phyloP scores from a whole-genome alignment of 2,797 vertebrate genomes.

The Thaleichthys pacificus region DNA sequence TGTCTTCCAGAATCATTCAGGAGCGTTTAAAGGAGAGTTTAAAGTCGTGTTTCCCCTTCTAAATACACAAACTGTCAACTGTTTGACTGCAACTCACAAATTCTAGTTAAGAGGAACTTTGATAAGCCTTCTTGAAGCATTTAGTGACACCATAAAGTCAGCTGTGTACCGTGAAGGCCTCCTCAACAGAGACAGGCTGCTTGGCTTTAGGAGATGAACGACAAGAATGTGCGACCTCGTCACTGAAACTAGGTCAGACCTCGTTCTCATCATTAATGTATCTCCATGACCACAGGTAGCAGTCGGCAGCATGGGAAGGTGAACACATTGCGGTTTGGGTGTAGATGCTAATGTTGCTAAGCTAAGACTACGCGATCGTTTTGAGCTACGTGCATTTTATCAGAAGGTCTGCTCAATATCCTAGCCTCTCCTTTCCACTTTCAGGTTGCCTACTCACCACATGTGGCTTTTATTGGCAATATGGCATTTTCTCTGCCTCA shows the following conservation, averaged over 20 bases:
- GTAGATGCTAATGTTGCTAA: neutral
- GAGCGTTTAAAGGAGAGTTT: too few relatives aligned
- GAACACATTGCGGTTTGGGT: neutral
- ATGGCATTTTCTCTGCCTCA: constrained; percentile 12
- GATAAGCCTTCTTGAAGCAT: neutral
- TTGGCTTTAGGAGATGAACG: neutral
- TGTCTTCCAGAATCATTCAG: too few relatives aligned
- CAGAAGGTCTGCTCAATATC: too few relatives aligned
- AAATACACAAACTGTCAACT: neutral
- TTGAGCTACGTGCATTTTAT: too few relatives aligned
- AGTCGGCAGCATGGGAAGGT: neutral
- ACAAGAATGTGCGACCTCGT: constrained; percentile 2
- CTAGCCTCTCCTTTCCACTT: neutral
- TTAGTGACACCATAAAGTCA: neutral
- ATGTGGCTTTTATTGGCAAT: neutral
- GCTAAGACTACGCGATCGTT: neutral
- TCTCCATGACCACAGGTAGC: neutral
- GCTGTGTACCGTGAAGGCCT: too few relatives aligned
- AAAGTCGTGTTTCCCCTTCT: too few relatives aligned
- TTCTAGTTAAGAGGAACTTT: neutral
- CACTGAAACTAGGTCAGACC: constrained; percentile 26
- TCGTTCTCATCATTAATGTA: constrained; percentile 20
- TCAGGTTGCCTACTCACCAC: neutral
- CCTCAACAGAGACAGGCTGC: too few relatives aligned
- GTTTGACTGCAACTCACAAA: neutral